phyloP scores from a whole-genome alignment of 2,797 vertebrate species.

The Falco biarmicus region DNA sequence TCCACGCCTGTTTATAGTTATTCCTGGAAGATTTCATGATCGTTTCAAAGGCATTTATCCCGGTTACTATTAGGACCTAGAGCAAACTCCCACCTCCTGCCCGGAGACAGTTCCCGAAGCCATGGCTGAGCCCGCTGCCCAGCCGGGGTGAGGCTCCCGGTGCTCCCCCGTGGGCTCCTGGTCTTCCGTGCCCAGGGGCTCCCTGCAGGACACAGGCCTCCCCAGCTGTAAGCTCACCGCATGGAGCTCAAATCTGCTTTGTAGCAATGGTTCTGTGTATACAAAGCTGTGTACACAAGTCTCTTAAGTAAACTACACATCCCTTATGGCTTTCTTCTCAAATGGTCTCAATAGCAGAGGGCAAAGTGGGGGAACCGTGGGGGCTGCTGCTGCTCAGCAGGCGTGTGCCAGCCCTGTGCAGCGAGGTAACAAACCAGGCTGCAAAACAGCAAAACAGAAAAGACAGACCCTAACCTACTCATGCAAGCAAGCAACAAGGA shows the following conservation, averaged over 20 bases:
- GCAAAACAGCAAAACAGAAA: neutral
- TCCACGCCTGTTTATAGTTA: neutral
- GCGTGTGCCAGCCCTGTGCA: neutral
- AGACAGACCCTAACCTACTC: neutral
- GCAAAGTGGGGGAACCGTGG: accelerated
- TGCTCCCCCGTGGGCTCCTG: accelerated
- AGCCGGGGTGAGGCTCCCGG: accelerated
- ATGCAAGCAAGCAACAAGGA: neutral
- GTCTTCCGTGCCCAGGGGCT: neutral
- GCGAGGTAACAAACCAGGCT: neutral
- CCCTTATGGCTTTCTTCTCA: neutral
- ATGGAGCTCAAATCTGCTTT: accelerated
- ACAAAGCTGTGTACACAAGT: neutral
- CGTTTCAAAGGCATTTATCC: neutral
- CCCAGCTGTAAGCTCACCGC: accelerated
- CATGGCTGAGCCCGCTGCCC: accelerated
- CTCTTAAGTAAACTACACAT: neutral
- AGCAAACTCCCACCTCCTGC: neutral
- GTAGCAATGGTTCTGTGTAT: neutral
- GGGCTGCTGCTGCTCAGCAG: neutral
- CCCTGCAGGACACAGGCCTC: accelerated
- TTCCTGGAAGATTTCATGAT: neutral
- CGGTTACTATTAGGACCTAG: neutral
- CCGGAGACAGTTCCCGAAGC: neutral
- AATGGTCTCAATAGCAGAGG: neutral